These are phyloP conservation scores for Eupithecia insigniata DNA, from an alignment of 2,888 invertebrate genomes.

Conservation along the genomic window DNA sequence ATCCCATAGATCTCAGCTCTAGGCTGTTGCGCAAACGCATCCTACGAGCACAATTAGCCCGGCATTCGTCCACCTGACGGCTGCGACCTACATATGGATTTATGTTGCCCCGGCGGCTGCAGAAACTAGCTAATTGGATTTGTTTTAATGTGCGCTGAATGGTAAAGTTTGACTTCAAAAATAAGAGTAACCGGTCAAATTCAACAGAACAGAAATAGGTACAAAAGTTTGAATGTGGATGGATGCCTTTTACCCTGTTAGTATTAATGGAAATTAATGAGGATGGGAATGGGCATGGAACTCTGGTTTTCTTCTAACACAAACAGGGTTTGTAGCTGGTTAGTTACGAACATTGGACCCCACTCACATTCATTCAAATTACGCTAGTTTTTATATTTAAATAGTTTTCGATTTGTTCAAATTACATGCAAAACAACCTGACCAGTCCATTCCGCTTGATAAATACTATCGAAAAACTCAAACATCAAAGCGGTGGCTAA, in stretches of 20 bases:
- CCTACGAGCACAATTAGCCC: constrained; percentile 31
- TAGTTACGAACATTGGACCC: no score
- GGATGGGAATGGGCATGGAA: no score
- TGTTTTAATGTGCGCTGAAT: constrained; percentile 16
- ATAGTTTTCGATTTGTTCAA: not conserved
- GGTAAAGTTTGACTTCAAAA: not conserved
- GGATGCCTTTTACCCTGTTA: not conserved
- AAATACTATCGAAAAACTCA: not conserved
- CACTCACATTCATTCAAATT: no score
- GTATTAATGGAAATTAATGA: not conserved
- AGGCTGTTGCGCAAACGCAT: constrained; percentile 23
- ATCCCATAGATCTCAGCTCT: constrained; percentile 2
- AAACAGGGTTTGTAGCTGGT: no score
- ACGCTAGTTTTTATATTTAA: no score
- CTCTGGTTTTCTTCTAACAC: no score
- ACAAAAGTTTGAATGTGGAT: not conserved
- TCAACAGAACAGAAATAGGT: not conserved
- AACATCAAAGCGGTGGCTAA: constrained; percentile 18
- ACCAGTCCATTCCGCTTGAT: not conserved
- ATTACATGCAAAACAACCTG: constrained; percentile 2
- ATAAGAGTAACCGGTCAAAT: not conserved
- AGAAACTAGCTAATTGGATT: constrained; percentile 24
- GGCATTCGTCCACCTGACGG: constrained; percentile 38
- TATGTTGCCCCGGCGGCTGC: constrained; percentile 11
- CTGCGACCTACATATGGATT: constrained; percentile 38